phyloP scores from a whole-genome alignment of 2,888 invertebrate genomes.

The Cacoxenus indagator region DNA sequence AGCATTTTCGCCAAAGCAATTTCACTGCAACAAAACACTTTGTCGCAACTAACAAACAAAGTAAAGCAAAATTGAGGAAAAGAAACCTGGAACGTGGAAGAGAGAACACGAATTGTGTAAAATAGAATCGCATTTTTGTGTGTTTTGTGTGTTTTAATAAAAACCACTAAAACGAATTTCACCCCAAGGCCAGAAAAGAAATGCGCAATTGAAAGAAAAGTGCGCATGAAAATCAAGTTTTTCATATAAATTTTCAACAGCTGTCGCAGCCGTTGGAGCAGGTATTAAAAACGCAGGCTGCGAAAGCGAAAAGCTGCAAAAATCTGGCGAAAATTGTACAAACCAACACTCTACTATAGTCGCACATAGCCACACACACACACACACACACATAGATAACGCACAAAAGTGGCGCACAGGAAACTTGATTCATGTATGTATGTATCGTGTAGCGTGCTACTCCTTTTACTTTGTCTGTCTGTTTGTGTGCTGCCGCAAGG shows the following conservation, averaged over 20 bases:
- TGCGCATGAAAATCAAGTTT: conserved; percentile 47
- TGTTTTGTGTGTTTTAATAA: neutral
- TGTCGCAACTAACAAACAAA: neutral
- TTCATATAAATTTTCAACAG: conserved; percentile 57
- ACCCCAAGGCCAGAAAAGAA: neutral
- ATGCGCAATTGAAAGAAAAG: conserved; percentile 38
- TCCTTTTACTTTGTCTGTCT: neutral
- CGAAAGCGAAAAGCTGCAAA: neutral
- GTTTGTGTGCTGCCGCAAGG: neutral
- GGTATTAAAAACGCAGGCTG: conserved; percentile 6
- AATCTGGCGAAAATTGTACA: neutral
- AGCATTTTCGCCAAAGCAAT: conserved; percentile 2
- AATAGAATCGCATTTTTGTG: neutral
- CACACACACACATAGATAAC: neutral
- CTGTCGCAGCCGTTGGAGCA: conserved; percentile 35
- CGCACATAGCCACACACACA: neutral
- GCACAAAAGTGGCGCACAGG: neutral
- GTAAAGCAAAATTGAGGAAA: neutral
- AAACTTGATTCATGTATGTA: neutral
- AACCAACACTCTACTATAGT: neutral
- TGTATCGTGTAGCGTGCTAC: neutral
- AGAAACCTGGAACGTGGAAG: neutral
- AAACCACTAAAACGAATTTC: conserved; percentile 7
- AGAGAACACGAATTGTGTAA: neutral
- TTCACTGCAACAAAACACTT: neutral